These are phyloP conservation scores for Schrankia costaestrigalis DNA, from an alignment of 2,888 invertebrate genomes.

Conservation along the genomic window DNA sequence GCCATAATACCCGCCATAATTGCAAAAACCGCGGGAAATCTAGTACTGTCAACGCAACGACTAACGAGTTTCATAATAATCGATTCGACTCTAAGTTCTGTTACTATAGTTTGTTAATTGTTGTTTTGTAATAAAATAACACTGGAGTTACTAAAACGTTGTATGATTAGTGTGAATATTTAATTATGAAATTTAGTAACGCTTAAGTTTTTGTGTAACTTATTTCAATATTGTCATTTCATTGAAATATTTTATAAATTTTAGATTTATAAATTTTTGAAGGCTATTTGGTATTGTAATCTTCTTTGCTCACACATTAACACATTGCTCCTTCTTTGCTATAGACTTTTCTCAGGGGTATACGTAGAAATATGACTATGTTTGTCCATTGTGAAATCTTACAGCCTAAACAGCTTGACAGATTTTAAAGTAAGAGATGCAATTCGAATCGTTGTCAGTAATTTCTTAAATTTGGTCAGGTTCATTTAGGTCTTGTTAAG, in stretches of 20 bases:
- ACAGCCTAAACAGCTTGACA: too few relatives aligned
- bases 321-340: too few relatives aligned
- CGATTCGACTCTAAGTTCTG: constrained; percentile 17
- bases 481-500: too few relatives aligned
- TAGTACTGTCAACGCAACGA: constrained; percentile 27
- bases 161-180: constrained; percentile 25
- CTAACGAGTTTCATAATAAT: constrained; percentile 24
- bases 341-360: too few relatives aligned
- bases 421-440: too few relatives aligned
- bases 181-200: constrained; percentile 26
- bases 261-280: too few relatives aligned
- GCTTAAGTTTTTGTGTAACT: constrained; percentile 22
- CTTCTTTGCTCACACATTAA: too few relatives aligned
- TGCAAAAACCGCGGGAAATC: constrained; percentile 35
- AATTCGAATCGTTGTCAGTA: too few relatives aligned
- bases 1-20: constrained; percentile 33
- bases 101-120: constrained; percentile 30
- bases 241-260: constrained; percentile 4
- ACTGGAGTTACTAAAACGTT: constrained; percentile 19
- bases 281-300: too few relatives aligned
- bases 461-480: too few relatives aligned
- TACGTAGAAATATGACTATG: too few relatives aligned
- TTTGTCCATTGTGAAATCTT: too few relatives aligned
- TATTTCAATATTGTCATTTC: constrained; percentile 17
- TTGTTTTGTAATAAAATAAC: constrained; percentile 23